phyloP scores from a whole-genome alignment of 2,888 invertebrate genomes.

The Dicyrtomina minuta region DNA sequence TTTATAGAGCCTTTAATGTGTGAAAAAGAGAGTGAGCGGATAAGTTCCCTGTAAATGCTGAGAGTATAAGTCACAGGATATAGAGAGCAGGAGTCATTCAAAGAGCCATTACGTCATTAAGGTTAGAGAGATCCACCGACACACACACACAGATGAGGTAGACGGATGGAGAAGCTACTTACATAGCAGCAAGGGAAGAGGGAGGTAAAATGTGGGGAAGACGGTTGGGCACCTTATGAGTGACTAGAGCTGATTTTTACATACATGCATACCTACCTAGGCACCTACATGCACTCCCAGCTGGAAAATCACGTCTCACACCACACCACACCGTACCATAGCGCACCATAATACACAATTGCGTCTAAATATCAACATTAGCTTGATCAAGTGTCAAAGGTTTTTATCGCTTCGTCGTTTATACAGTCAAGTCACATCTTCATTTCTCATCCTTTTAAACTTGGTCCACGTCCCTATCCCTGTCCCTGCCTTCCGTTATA shows the following conservation, averaged over 20 bases:
- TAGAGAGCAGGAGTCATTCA: conserved; percentile 18
- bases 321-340: no score
- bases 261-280: no score
- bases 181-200: neutral
- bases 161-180: neutral
- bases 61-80: no score
- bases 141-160: neutral
- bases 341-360: no score
- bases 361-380: conserved; percentile 35
- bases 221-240: no score
- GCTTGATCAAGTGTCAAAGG: conserved; percentile 47
- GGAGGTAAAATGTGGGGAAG: no score
- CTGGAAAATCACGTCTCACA: conserved; percentile 18
- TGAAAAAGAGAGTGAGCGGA: no score
- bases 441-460: conserved; percentile 29
- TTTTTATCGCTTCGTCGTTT: conserved; percentile 41
- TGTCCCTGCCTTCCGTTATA: neutral
- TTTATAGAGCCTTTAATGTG: no score
- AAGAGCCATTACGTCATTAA: conserved; percentile 17
- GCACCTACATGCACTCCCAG: no score
- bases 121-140: neutral
- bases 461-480: neutral
- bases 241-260: no score
- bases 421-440: conserved; percentile 41
- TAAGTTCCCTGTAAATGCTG: no score